Conservation (phyloP, 2,888 invertebrate genomes). For the Polymixis lichenea region DNA sequence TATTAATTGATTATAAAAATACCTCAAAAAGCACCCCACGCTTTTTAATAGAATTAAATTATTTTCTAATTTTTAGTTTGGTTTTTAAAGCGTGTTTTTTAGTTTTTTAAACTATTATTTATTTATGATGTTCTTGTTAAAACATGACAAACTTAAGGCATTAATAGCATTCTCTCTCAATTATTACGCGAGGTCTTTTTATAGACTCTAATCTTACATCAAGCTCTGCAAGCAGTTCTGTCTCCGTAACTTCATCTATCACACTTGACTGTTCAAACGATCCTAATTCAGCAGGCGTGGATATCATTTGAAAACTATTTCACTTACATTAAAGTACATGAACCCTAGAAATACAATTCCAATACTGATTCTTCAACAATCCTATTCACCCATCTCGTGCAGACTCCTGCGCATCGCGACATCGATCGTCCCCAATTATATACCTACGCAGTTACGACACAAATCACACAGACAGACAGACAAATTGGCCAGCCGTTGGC, state of each 20-base stretch:
- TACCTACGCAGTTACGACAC: conserved; percentile 74
- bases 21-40: too few species aligned
- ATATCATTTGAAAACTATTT: conserved; percentile 20
- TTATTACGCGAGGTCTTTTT: not conserved
- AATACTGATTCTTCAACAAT: conserved; percentile 21
- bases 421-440: conserved; percentile 74
- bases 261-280: not conserved
- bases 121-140: not conserved
- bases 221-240: not conserved
- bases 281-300: conserved; percentile 36
- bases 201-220: not conserved
- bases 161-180: not conserved
- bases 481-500: conserved; percentile 74
- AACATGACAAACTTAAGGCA: not conserved
- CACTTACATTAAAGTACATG: conserved; percentile 6
- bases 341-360: not conserved
- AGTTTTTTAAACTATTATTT: too few species aligned
- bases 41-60: too few species aligned
- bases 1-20: too few species aligned
- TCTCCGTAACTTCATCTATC: not conserved
- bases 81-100: too few species aligned
- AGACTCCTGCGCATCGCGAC: conserved; percentile 63
- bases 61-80: too few species aligned
- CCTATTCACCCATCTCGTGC: conserved; percentile 38
- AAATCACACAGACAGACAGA: conserved; percentile 76